phyloP scores from a whole-genome alignment of 2,888 invertebrate genomes.

The Andrena dorsata region DNA sequence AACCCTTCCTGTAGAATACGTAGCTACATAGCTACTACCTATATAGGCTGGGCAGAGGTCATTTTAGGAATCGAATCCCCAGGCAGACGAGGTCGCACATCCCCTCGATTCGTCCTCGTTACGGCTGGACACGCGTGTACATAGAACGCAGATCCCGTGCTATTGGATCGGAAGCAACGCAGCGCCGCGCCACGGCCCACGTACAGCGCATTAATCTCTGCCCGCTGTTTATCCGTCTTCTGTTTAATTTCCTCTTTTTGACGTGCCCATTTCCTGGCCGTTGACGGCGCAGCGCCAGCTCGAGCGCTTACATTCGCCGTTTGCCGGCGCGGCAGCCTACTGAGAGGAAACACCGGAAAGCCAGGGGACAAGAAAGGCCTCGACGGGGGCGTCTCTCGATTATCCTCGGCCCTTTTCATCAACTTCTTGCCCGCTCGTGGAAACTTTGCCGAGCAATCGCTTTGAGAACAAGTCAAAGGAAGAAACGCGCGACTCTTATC shows the following conservation, averaged over 20 bases:
- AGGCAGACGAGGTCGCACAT: conserved; percentile 13
- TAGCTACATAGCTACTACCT: no score
- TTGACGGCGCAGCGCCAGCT: conserved; percentile 19
- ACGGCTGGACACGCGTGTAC: conserved; percentile 15
- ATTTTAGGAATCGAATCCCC: conserved; percentile 49
- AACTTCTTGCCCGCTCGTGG: neutral
- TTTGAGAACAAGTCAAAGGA: neutral
- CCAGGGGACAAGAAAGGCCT: neutral
- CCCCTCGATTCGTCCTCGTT: conserved; percentile 33
- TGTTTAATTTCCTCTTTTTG: conserved; percentile 82
- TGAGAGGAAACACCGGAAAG: conserved; percentile 21
- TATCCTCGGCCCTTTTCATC: conserved; percentile 32
- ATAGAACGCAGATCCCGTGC: conserved; percentile 22
- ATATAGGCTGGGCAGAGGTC: conserved; percentile 3
- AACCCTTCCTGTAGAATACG: neutral
- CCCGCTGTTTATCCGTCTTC: conserved; percentile 81
- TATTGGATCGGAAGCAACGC: conserved; percentile 50
- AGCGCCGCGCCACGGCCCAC: conserved; percentile 41
- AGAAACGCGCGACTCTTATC: conserved; percentile 1
- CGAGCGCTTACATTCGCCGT: conserved; percentile 14
- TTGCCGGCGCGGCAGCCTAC: conserved; percentile 36
- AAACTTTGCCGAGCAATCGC: neutral
- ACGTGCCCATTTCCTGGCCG: conserved; percentile 78
- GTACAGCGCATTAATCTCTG: conserved; percentile 79
- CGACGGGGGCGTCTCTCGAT: conserved; percentile 14